Conservation (phyloP, 2,113 vertebrate species). For the Zosterops lateralis region DNA sequence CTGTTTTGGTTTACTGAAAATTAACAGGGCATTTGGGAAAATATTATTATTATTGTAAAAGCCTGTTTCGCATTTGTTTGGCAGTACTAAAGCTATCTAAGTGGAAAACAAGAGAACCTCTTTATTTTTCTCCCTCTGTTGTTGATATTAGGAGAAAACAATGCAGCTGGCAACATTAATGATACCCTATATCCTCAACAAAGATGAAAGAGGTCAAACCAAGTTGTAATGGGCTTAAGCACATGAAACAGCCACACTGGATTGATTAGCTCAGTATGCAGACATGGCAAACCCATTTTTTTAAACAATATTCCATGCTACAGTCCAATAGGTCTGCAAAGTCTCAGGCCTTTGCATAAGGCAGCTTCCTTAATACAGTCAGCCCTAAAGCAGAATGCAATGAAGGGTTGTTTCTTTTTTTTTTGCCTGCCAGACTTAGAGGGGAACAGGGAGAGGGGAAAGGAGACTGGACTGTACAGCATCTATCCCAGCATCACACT, state of each 20-base stretch:
- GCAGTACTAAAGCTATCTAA: constrained; percentile 66
- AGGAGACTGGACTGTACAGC: not conserved
- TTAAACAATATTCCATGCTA: constrained; percentile 58
- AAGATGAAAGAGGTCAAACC: constrained; percentile 75
- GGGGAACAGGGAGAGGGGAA: not conserved
- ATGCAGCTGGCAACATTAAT: constrained; percentile 76
- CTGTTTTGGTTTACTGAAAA: constrained; percentile 82
- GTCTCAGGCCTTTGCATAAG: constrained; percentile 34
- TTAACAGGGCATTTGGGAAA: constrained; percentile 79
- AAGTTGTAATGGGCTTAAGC: constrained; percentile 69
- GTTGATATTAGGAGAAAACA: constrained; percentile 72
- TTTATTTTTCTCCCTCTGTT: not conserved
- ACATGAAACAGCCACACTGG: constrained; percentile 68
- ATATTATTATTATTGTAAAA: constrained; percentile 69
- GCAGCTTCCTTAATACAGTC: constrained; percentile 19
- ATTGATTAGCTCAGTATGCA: constrained; percentile 67
- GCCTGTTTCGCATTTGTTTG: constrained; percentile 75
- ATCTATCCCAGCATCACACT: not conserved
- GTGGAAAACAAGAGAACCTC: constrained; percentile 63
- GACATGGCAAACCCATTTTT: constrained; percentile 52
- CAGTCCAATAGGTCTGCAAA: constrained; percentile 59
- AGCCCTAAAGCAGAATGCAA: constrained; percentile 25
- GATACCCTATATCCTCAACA: constrained; percentile 68
- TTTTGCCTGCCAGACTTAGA: not conserved
- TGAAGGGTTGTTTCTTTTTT: not conserved